Evolutionary conservation across 35 echinoderm and acorn worm species (phyloP).

Genomic region (Lytechinus pictus): DNA sequence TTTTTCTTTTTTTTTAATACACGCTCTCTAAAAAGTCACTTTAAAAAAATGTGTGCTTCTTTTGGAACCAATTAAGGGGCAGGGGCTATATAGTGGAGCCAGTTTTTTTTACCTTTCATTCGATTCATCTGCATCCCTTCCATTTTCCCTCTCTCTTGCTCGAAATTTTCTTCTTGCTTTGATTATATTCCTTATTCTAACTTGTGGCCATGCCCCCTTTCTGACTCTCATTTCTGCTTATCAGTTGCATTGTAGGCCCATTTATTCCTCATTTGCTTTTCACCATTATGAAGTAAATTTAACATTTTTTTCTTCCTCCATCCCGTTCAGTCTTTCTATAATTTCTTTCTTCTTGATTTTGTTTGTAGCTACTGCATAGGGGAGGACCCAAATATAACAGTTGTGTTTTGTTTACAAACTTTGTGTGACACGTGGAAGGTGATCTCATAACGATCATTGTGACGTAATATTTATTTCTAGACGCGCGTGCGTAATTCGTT

Average conservation of each 20-base stretch:
- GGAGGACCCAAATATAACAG: too few relatives aligned
- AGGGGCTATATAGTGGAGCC: too few relatives aligned
- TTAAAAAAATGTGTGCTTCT: too few relatives aligned
- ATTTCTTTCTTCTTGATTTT: neutral
- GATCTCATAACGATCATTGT: slow-evolving; percentile 40
- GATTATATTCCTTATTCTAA: neutral
- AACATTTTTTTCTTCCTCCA: neutral
- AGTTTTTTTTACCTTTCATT: neutral
- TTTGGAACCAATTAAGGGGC: too few relatives aligned
- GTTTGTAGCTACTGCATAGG: too few relatives aligned
- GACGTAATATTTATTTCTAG: slow-evolving; percentile 20
- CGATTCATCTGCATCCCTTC: neutral
- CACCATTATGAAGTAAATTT: neutral
- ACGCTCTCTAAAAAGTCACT: too few relatives aligned
- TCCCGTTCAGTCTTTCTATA: neutral
- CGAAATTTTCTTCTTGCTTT: neutral
- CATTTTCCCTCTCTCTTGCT: neutral
- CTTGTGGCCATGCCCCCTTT: neutral
- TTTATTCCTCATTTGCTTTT: neutral
- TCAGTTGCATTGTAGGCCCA: neutral
- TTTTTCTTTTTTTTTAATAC: too few relatives aligned
- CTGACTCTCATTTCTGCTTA: neutral
- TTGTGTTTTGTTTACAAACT: too few relatives aligned
- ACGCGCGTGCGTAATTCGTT: too few relatives aligned
- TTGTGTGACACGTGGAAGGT: slow-evolving; percentile 2